Conservation (phyloP, 2,888 invertebrate species). For the Sarcophaga rosellei region DNA sequence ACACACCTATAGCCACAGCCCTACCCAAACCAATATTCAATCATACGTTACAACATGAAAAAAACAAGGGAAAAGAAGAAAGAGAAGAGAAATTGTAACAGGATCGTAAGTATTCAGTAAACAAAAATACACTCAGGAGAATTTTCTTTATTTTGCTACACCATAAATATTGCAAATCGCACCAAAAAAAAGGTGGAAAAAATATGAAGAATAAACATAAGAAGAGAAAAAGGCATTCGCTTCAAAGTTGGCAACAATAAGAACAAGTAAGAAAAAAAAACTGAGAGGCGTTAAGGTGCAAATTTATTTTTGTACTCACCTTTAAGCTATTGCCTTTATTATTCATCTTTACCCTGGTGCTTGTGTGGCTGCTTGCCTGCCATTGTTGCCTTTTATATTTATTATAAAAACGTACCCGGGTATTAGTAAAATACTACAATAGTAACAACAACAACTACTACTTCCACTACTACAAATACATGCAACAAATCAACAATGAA, state of each 20-base stretch:
- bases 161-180: not conserved
- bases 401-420: conserved; percentile 58
- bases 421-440: conserved; percentile 52
- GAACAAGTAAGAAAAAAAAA: not conserved
- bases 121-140: conserved; percentile 39
- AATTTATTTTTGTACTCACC: conserved; percentile 60
- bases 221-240: not conserved
- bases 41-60: conserved; percentile 30
- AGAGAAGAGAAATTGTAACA: too few species aligned
- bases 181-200: not conserved
- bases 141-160: conserved; percentile 23
- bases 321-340: conserved; percentile 45
- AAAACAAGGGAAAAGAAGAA: not conserved
- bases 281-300: conserved; percentile 63
- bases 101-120: conserved; percentile 21
- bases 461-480: too few species aligned
- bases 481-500: too few species aligned
- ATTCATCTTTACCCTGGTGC: conserved; percentile 29
- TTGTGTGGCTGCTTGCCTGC: not conserved
- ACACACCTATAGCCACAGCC: not conserved
- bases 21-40: conserved; percentile 40
- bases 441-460: not conserved
- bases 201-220: too few species aligned
- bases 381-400: conserved; percentile 34
- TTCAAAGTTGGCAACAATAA: not conserved